phyloP scores from a whole-genome alignment of 1,140 invertebrate genomes.

The Leptestheria dahalacensis region DNA sequence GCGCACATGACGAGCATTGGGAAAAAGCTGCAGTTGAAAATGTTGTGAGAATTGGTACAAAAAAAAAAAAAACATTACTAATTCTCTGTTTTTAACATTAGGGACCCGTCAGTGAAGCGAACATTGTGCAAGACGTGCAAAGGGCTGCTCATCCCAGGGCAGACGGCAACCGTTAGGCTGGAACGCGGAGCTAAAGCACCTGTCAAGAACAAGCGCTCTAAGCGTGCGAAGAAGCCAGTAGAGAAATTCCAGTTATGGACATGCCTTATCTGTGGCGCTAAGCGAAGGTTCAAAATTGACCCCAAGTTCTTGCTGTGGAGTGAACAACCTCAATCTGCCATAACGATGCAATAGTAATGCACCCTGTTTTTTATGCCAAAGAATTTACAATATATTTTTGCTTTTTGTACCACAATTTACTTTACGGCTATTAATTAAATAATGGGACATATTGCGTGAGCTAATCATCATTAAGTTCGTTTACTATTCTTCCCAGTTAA shows the following conservation, averaged over 20 bases:
- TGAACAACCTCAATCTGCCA: not conserved
- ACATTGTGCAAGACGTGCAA: slow-evolving; percentile 1
- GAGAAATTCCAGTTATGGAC: not conserved
- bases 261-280: not conserved
- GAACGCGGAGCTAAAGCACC: not conserved
- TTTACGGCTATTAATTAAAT: too few species aligned
- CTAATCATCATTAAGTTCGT: too few species aligned
- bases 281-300: not conserved
- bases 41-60: not conserved
- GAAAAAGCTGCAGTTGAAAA: slow-evolving; percentile 8
- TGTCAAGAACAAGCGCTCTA: not conserved
- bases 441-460: too few species aligned
- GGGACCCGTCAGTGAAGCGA: slow-evolving; percentile 1
- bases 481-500: too few species aligned
- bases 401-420: too few species aligned
- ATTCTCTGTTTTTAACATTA: not conserved
- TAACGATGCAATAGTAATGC: not conserved
- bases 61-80: not conserved
- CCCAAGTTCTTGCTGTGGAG: not conserved
- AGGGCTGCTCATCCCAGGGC: not conserved
- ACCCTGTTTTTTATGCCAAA: not conserved
- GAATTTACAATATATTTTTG: not conserved
- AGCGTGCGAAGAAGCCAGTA: not conserved
- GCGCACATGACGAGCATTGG: slow-evolving; percentile 1
- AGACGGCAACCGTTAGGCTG: not conserved